phyloP scores from a whole-genome alignment of 64 coral and sea anemone species.

The Astreopora myriophthalma region DNA sequence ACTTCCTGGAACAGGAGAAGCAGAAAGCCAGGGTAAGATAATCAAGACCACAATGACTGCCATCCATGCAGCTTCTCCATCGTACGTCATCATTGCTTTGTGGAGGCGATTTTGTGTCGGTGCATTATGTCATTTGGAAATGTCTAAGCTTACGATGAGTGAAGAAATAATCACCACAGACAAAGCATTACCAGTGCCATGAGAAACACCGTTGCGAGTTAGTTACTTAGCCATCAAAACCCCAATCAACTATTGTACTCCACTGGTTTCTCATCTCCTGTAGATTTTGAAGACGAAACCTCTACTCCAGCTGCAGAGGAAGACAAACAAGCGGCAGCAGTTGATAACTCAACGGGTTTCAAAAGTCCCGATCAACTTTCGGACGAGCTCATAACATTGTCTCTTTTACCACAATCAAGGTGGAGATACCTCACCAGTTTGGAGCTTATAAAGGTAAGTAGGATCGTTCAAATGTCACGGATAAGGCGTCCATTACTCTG shows the following conservation, averaged over 20 bases:
- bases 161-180: no score
- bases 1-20: constrained; percentile 69
- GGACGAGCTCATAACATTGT: constrained; percentile 89
- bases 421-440: constrained; percentile 91
- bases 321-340: not conserved
- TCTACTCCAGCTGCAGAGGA: constrained; percentile 2
- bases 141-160: not conserved
- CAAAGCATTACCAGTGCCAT: no score
- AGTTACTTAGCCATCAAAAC: no score
- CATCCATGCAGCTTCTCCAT: not conserved
- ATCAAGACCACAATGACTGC: not conserved
- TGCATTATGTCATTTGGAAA: not conserved
- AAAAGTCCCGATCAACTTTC: constrained; percentile 97
- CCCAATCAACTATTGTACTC: not conserved
- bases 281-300: constrained; percentile 59
- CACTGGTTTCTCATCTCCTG: not conserved
- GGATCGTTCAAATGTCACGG: no score
- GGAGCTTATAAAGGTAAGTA: constrained; percentile 97
- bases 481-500: no score
- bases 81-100: no score
- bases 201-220: no score
- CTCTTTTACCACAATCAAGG: constrained; percentile 93
- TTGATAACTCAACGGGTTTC: not conserved
- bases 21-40: constrained; percentile 41
- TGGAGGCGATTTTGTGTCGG: no score